Percentiles rank a stretch among this genome's conserved stretches.
Conservation (phyloP, 1,140 invertebrate species). For the Pararge aegeria region DNA sequence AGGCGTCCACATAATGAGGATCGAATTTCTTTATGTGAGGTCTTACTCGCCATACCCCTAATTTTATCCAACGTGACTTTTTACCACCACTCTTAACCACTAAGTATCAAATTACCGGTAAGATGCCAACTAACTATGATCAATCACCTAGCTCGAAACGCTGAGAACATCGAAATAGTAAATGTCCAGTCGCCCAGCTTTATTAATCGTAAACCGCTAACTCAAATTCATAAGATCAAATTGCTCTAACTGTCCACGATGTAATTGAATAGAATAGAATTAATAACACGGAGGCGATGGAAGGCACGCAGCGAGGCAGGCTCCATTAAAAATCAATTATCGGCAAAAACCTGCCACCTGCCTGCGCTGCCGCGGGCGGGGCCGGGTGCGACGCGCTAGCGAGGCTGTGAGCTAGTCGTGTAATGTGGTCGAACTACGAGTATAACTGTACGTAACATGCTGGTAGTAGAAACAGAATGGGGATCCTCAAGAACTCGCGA, state of each 20-base stretch:
- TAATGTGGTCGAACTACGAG: not conserved
- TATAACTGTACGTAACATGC: not conserved
- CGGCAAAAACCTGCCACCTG: conserved; percentile 43
- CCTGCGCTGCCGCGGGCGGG: conserved; percentile 29
- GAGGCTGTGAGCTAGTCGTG: not conserved
- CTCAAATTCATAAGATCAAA: not conserved
- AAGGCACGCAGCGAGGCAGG: conserved; percentile 15
- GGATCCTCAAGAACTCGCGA: not conserved
- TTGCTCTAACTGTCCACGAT: not conserved
- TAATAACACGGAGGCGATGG: conserved; percentile 6
- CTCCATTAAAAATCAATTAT: conserved; percentile 67
- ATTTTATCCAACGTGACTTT: too few relatives aligned
- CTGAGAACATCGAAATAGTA: too few relatives aligned
- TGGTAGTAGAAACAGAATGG: not conserved
- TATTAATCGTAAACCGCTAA: not conserved
- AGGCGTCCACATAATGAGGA: too few relatives aligned
- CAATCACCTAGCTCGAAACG: too few relatives aligned
- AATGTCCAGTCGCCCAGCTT: too few relatives aligned
- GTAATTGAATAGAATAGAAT: conserved; percentile 18
- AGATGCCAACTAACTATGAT: too few relatives aligned
- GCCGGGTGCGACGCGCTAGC: conserved; percentile 3
- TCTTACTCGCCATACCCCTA: too few relatives aligned
- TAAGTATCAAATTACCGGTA: too few relatives aligned
- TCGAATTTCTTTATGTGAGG: too few relatives aligned
- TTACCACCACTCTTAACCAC: too few relatives aligned